Base-by-base conservation (phyloP, 1,140 invertebrate genomes). In the Micrasema longulum region DNA sequence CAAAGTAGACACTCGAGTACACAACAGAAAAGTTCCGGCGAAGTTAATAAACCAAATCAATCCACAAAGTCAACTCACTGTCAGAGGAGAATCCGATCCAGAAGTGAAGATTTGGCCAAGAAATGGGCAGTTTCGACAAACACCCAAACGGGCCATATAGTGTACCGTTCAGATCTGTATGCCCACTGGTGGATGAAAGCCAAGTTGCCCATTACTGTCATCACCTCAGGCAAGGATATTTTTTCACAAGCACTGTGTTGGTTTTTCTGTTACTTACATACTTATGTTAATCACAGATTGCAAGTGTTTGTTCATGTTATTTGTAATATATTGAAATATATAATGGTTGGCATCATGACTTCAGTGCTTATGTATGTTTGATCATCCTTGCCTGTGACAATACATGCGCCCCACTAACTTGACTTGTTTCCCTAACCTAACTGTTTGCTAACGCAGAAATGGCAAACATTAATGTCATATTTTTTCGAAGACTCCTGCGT, bases 151-250 rank as follows among this genome's bases (percentile, higher is more conserved):
- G 81, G 79, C 65, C 83, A 82, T 69, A 77, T 85, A 80, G 87
- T 90, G 76, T 95, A 91, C 82, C 90, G 91, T 35, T 94, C 93
- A 22, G 92, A 92, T 76, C 85, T 95, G 79, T 95, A 95, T 80
- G 93, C 93, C 71, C 93, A 95, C 84, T 95, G 94, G 94, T 95
- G 93, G 93, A 90, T 95, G 82, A 95, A 95, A 88, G 92, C 91
- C 80, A 90, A 91, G 78, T 87, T 95, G 80, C 92, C 92, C 20
- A 84, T 85, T 68, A 87, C 85, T 65, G 86, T 90, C 79, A 83
- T 90, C 79, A 83, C 83, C 81, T 86, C 87, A 89, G 88, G 88
- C 87, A 89, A 89, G 87, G 87, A 88, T 88, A 77, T 76, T 80
- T 84, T 84, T 60, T 67, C 67, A 69, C 64, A 67, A 74, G 71